Base-by-base conservation (phyloP, 2,113 vertebrate genomes). In the Phalacrocorax aristotelis region DNA sequence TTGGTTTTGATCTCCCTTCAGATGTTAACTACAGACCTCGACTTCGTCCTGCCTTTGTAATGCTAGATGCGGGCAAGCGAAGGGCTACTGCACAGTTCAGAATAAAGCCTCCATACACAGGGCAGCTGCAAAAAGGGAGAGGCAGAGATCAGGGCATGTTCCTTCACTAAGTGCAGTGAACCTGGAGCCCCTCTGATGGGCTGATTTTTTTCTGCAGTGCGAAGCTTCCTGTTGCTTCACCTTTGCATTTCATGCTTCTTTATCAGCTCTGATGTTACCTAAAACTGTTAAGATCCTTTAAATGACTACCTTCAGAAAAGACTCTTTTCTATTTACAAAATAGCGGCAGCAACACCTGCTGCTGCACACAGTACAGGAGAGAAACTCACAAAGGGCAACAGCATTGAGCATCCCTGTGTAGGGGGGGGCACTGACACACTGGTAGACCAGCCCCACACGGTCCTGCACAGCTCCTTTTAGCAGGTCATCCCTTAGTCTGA, bases 331-430 rank as follows among this genome's bases (percentile, higher is more conserved):
- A 44, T 54, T 66, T 70, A 78, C n/a, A 21, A 44, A 38, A 51
- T 10, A 83, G 60, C 3, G 22, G 46, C 71, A 95, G 85, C 68
- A 68, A 7, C 30, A 34, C 8, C 26, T 15, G 55, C 77, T 91
- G 91, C 80, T 91, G 86, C 52, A 66, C 1, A 1, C 54, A 70
- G 52, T 23, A 42, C 11, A 93, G 77, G 60, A 82, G 42, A 85
- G 85, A 64, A 82, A 99, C 99, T 99, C 97, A 99, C 99, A 99
- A 86, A 99, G 97, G 32, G 98, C 98, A 52, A 99, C 98, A 9
- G 99, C 99, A 22, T 99, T 99, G 90, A 99, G 99, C 98, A 99
- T 99, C 95, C 99, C 99, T 2, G 99, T 99, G 97, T 99, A 99
- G 2, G 99, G 99, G 0, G 97, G 97, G 29, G 99, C 98, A 3